Evolutionary conservation across 2,888 invertebrate genomes (phyloP).

Genomic region (Shargacucullia verbasci): DNA sequence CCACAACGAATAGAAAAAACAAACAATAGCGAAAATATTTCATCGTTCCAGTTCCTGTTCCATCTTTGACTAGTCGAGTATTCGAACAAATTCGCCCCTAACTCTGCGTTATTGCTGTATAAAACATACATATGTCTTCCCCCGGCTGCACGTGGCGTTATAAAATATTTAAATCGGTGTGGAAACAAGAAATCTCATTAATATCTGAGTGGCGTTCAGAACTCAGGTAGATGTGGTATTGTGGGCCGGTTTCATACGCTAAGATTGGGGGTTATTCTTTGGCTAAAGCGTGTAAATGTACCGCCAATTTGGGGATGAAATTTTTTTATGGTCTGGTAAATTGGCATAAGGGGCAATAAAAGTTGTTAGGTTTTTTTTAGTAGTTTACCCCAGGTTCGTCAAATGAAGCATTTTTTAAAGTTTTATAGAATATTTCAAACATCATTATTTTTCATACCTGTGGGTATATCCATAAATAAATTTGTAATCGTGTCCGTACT

Average conservation of each 20-base stretch:
- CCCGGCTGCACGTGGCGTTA: slow-evolving; percentile 60
- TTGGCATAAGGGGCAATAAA: slow-evolving; percentile 4
- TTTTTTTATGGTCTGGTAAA: slow-evolving; percentile 32
- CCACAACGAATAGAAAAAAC: neutral
- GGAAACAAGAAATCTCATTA: slow-evolving; percentile 66
- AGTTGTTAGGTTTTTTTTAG: too few relatives aligned
- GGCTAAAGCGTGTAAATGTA: slow-evolving; percentile 28
- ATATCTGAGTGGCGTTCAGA: slow-evolving; percentile 58
- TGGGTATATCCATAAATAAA: too few relatives aligned
- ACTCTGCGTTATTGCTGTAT: slow-evolving; percentile 59
- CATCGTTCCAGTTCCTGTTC: slow-evolving; percentile 38
- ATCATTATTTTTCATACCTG: too few relatives aligned
- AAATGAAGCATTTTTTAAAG: too few relatives aligned
- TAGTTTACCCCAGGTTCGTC: too few relatives aligned
- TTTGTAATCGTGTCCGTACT: too few relatives aligned
- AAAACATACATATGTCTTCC: slow-evolving; percentile 63
- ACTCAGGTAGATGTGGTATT: slow-evolving; percentile 43
- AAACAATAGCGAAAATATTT: slow-evolving; percentile 42
- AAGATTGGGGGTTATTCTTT: slow-evolving; percentile 31
- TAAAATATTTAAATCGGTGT: slow-evolving; percentile 67
- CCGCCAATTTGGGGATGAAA: slow-evolving; percentile 24
- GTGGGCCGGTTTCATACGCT: slow-evolving; percentile 35
- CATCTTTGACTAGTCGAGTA: slow-evolving; percentile 48
- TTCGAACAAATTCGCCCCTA: slow-evolving; percentile 59
- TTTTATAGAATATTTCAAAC: too few relatives aligned